These are phyloP conservation scores for Pristionchus maxplancki DNA, from an alignment of 2,888 invertebrate species.

Conservation along the genomic window DNA sequence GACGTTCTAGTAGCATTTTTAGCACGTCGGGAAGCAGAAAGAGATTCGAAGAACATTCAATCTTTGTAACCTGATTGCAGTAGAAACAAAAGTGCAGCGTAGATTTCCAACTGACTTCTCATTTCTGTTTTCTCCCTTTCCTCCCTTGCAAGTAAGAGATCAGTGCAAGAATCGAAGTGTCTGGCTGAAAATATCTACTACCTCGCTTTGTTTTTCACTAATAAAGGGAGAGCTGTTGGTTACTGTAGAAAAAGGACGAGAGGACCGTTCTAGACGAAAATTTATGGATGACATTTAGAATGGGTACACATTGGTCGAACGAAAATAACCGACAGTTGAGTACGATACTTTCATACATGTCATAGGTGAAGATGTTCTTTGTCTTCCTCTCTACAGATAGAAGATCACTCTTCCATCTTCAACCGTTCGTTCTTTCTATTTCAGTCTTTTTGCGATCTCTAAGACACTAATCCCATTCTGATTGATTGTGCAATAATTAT, in stretches of 20 bases:
- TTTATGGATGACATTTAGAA: slow-evolving; percentile 8
- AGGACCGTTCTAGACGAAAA: background rate
- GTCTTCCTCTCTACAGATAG: background rate
- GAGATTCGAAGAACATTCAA: too few relatives aligned
- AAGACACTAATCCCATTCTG: background rate
- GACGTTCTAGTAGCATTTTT: background rate
- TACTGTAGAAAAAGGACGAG: background rate
- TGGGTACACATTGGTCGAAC: background rate
- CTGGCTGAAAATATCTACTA: background rate
- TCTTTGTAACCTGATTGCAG: too few relatives aligned
- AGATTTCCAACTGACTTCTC: background rate
- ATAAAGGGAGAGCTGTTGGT: background rate
- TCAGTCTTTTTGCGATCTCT: background rate
- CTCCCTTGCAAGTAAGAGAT: background rate
- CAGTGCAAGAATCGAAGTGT: background rate
- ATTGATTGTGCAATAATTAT: background rate
- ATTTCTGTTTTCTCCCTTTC: background rate
- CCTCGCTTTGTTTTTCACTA: background rate
- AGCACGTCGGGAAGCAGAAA: background rate
- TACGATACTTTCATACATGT: background rate
- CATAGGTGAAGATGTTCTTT: background rate
- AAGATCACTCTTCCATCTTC: background rate
- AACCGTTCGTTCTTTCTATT: background rate
- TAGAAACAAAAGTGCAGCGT: background rate
- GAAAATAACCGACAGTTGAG: background rate